phyloP scores from a whole-genome alignment of 2,797 vertebrate genomes.

The Sciurus vulgaris region DNA sequence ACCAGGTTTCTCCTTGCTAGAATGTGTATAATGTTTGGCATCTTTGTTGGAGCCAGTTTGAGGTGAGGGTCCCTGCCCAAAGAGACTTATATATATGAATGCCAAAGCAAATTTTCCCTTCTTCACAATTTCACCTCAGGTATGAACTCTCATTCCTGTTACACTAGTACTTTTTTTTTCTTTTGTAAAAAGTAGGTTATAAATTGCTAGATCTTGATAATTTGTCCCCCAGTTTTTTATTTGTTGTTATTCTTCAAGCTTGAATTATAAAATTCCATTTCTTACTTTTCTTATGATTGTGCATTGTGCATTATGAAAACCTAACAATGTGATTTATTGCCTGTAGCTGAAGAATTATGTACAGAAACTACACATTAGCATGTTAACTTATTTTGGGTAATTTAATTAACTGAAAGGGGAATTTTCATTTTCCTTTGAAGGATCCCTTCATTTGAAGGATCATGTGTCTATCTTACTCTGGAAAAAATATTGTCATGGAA shows the following conservation, averaged over 20 bases:
- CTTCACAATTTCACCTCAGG: neutral
- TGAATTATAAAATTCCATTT: neutral
- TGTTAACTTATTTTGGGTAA: neutral
- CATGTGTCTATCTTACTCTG: neutral
- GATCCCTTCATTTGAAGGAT: neutral
- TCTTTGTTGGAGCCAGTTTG: neutral
- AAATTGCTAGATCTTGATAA: neutral
- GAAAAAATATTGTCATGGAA: neutral
- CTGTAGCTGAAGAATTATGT: neutral
- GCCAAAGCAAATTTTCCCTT: neutral
- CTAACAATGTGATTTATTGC: neutral
- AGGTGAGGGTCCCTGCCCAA: neutral
- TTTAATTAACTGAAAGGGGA: neutral
- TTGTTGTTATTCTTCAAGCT: neutral
- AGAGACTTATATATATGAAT: neutral
- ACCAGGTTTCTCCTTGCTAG: neutral
- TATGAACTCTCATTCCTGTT: neutral
- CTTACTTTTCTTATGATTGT: neutral
- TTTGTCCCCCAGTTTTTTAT: neutral
- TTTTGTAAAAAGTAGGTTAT: neutral
- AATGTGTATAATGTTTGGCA: neutral
- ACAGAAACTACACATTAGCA: neutral
- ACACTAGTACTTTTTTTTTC: neutral
- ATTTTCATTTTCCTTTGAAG: conserved; percentile 7
- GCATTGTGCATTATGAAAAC: neutral